Conservation (phyloP, 2,888 invertebrate genomes). For the Orthosia gracilis region DNA sequence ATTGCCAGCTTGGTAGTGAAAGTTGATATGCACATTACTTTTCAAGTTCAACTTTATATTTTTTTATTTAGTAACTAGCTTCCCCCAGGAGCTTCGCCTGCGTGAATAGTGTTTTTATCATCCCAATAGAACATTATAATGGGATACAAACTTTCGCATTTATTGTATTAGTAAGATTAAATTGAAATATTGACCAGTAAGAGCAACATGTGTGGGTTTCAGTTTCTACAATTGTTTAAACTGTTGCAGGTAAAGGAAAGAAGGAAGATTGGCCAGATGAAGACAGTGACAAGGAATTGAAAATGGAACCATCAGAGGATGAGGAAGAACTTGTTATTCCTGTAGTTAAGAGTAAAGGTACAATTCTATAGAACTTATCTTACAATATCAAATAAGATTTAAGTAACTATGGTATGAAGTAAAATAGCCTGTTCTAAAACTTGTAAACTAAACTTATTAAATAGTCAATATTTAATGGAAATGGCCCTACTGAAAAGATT, state of each 20-base stretch:
- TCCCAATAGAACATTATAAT: no score
- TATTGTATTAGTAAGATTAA: no score
- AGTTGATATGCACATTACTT: no score
- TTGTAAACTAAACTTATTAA: background rate
- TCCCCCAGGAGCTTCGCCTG: no score
- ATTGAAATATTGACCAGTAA: background rate
- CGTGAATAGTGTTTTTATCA: no score
- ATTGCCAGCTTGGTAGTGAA: no score
- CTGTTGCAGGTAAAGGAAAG: slow-evolving; percentile 77
- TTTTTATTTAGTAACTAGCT: no score
- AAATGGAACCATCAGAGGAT: slow-evolving; percentile 80
- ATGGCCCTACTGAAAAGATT: background rate
- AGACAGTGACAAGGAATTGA: slow-evolving; percentile 86
- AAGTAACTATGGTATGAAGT: background rate
- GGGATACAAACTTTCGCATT: no score
- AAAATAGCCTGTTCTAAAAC: background rate
- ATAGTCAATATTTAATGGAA: background rate
- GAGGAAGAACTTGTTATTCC: slow-evolving; percentile 83
- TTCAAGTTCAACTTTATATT: no score
- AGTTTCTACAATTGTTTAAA: background rate
- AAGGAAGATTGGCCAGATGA: slow-evolving; percentile 82
- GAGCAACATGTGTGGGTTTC: background rate
- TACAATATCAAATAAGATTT: background rate
- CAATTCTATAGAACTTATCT: background rate
- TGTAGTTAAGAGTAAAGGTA: slow-evolving; percentile 86